These are phyloP conservation scores for Prolemur simus DNA, from an alignment of 2,113 vertebrate genomes.

Conservation along the genomic window DNA sequence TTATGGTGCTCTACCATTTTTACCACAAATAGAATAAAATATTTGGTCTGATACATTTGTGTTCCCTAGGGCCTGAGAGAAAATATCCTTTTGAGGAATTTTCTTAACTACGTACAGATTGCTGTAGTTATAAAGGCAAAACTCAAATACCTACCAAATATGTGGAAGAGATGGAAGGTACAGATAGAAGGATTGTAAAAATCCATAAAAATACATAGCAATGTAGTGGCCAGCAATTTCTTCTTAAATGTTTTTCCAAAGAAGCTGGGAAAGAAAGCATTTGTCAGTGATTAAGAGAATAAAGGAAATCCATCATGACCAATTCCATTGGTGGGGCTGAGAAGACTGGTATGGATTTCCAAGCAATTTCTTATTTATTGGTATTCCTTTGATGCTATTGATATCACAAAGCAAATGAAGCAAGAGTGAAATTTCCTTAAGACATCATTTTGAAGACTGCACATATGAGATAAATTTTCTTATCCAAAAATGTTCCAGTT, in stretches of 20 bases:
- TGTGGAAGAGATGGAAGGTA: not conserved
- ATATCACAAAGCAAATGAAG: not conserved
- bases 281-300: not conserved
- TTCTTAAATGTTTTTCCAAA: not conserved
- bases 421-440: not conserved
- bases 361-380: not conserved
- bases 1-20: not conserved
- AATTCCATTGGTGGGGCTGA: not conserved
- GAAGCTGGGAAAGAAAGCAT: not conserved
- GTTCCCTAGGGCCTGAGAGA: not conserved
- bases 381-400: not conserved
- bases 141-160: not conserved
- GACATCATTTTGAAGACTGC: not conserved
- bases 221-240: not conserved
- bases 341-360: not conserved
- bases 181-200: not conserved
- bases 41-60: slow-evolving; percentile 39
- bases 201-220: not conserved
- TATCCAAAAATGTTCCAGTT: not conserved
- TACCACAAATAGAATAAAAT: slow-evolving; percentile 28
- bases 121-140: not conserved
- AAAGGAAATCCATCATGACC: not conserved
- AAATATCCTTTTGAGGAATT: slow-evolving; percentile 4
- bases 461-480: not conserved
- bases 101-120: not conserved